These are phyloP conservation scores for Sinocyclocheilus maitianheensis DNA, from an alignment of 2,113 vertebrate genomes.

Conservation along the genomic window DNA sequence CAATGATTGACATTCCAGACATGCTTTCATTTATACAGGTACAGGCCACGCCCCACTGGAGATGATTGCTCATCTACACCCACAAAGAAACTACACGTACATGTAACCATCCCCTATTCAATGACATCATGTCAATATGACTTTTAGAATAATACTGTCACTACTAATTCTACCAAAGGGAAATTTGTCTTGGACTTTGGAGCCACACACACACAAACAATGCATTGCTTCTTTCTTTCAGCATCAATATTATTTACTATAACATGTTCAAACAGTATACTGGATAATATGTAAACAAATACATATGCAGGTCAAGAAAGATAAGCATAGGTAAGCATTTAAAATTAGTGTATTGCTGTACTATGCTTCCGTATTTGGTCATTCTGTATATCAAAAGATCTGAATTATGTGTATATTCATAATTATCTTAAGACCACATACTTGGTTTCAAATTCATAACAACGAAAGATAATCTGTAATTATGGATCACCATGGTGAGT, in stretches of 20 bases:
- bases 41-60: constrained; percentile 70
- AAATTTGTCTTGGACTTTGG: neutral
- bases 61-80: constrained; percentile 27
- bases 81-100: neutral
- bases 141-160: neutral
- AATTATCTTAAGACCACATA: neutral
- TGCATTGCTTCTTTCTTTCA: neutral
- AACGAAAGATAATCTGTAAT: neutral
- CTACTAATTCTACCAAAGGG: neutral
- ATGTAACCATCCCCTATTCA: neutral
- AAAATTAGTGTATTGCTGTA: neutral
- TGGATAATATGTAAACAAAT: neutral
- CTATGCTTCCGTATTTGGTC: too few species aligned
- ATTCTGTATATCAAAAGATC: neutral
- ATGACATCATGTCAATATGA: constrained; percentile 30
- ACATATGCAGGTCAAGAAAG: neutral
- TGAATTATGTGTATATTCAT: too few species aligned
- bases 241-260: neutral
- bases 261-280: neutral
- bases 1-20: constrained; percentile 71
- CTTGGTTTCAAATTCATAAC: neutral
- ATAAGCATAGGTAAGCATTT: constrained; percentile 3
- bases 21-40: constrained; percentile 74
- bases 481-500: neutral
- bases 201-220: neutral